Base-by-base conservation (phyloP, 1,140 invertebrate genomes). In the Cyclina sinensis region DNA sequence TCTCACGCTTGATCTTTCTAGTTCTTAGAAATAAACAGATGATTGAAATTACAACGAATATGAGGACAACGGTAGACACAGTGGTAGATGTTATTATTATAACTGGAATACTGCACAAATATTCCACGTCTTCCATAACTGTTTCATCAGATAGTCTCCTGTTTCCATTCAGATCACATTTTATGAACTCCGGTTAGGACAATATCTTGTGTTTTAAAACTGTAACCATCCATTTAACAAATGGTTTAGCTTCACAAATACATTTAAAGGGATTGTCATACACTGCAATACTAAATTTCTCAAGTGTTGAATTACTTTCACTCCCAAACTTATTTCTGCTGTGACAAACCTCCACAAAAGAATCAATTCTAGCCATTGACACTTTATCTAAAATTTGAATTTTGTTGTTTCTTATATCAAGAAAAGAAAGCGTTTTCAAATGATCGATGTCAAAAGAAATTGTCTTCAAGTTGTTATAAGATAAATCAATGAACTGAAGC, bases 341-440 rank as follows among this genome's bases (percentile, higher is more conserved):
- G 0, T 21, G 12, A 32, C 11, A 43, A 1, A 21, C 3, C 5
- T n/a, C 0, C 27, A 30, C n/a, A 1, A 78, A 30, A 24, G 51
- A 2, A 39, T 39, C 65, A 37, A 70, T 30, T 11, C 4, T 70
- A 3, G 12, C 9, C 37, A 70, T 70, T 18, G 65, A 14, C 3
- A 27, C 12, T 0, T 21, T 16, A 24, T 48, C 43, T 27, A 78
- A 27, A 21, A 54, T 16, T 0, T 30, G 4, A 9, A 78, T 78
- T 5, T 54, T 21, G 46, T 78, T 78, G 30, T 78, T 54, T 21
- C 43, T 51, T 21, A 78, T 54, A 54, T 78, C 24, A 30, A 78
- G 21, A 24, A 16, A 30, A 7, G 14, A 7, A n/a, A 78, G n/a
- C 21, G 9, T 7, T 12, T 11, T 24, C 27, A 78, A 30, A 32